Evolutionary conservation across 2,888 invertebrate genomes (phyloP), one percentile per base, ranked within the genome.

Genomic region (Notodonta dromedarius): DNA sequence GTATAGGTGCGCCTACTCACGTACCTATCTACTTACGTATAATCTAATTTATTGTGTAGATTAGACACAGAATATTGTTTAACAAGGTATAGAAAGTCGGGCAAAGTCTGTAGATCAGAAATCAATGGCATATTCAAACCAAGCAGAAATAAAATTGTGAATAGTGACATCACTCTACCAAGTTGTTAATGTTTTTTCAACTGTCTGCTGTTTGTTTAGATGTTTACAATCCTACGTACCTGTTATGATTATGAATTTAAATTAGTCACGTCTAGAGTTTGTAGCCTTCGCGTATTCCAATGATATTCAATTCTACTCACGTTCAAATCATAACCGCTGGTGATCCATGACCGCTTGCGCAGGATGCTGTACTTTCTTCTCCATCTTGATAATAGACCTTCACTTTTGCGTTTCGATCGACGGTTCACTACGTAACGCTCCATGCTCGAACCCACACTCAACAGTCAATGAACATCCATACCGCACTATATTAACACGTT

Each of bases 371-470:
- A 93, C 76, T 90, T 92, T 71, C 79, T 87, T 57, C 85, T 81
- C 91, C 93, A 93, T 75, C 82, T 85, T 0, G 85, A 78, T 50
- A 93, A 77, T 51, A 93, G 78, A 76, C 93, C 91, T 73, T 88
- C 90, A 69, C 74, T 85, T 70, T 84, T 90, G 62, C 83, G 83
- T 66, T 85, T 90, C 60, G 93, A 93, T 74, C 89, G 87, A 71
- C 93, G 87, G 72, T 73, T 90, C 76, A 91, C 88, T 58, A 85
- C 81, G 66, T 89, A 90, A 54, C 90, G 86, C 64, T 93, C 93
- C 93, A 93, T 90, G 74, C 66, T 82, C 67, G 70, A 70, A 14
- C 74, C 65, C 77, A 57, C 70, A 82, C 73, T 65, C 67, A 80
- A 75, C 70, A 68, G 65, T 78, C 79, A 79, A 82, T 82, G 75